Conservation (phyloP, 2,113 vertebrate species). For the Microtus pennsylvanicus region DNA sequence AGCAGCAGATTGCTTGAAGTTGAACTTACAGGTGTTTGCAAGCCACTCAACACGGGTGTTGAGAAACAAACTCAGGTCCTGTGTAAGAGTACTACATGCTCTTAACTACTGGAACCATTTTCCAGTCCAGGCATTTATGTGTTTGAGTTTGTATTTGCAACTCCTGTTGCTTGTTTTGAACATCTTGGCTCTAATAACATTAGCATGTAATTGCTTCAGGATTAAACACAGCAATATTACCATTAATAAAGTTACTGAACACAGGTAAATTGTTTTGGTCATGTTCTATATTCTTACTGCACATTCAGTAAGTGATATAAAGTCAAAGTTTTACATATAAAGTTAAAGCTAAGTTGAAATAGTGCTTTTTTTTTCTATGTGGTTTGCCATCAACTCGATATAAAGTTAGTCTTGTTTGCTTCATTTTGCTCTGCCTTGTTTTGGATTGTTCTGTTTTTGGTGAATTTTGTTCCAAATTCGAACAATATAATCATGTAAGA, state of each 20-base stretch:
- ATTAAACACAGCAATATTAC: not conserved
- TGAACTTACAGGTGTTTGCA: not conserved
- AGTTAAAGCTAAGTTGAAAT: constrained; percentile 19
- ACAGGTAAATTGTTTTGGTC: constrained; percentile 10
- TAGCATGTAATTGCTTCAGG: not conserved
- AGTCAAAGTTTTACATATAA: constrained; percentile 21
- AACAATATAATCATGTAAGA: not conserved
- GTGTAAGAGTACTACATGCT: not conserved
- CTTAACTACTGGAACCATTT: not conserved
- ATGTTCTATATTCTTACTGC: not conserved
- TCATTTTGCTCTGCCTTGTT: constrained; percentile 45
- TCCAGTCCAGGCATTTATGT: not conserved
- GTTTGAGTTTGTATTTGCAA: constrained; percentile 38
- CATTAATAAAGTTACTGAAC: not conserved
- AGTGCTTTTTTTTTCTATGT: not conserved
- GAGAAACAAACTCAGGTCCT: not conserved
- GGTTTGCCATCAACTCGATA: not conserved
- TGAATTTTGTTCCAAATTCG: constrained; percentile 50
- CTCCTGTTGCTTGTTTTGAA: constrained; percentile 37
- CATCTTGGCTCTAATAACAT: constrained; percentile 14
- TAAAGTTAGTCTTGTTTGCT: constrained; percentile 20
- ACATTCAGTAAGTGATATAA: not conserved
- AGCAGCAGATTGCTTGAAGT: not conserved
- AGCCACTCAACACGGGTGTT: not conserved
- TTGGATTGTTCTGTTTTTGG: constrained; percentile 2